Evolutionary conservation across 2,113 vertebrate species (phyloP).

Genomic region (Leucopternis melanops): DNA sequence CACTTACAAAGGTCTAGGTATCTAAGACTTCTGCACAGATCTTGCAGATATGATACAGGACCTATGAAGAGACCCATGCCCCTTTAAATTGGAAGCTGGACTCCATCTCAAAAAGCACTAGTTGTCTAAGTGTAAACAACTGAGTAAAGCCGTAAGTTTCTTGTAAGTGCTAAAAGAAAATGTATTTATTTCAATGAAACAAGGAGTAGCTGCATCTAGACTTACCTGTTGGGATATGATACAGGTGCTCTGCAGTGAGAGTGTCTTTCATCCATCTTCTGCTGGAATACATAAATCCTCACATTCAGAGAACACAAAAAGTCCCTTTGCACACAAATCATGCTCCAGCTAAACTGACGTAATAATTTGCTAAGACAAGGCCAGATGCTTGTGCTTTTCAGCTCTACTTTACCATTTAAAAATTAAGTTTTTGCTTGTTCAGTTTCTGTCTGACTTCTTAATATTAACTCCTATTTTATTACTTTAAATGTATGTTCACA

Average conservation of each 20-base stretch:
- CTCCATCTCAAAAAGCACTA: neutral
- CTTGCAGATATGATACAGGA: neutral
- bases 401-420: neutral
- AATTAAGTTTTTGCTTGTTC: neutral
- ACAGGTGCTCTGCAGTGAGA: neutral
- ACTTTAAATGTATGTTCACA: neutral
- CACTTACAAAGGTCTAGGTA: neutral
- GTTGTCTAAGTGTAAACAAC: neutral
- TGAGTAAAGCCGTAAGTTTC: neutral
- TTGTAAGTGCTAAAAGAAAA: neutral
- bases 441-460: neutral
- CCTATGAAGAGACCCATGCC: neutral
- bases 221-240: neutral
- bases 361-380: neutral
- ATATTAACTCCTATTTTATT: neutral
- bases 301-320: neutral
- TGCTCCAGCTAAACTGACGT: neutral
- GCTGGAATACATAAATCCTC: neutral
- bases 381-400: neutral
- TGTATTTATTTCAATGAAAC: neutral
- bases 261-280: neutral
- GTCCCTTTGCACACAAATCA: neutral
- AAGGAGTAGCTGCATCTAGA: neutral
- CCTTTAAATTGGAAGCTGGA: neutral
- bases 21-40: neutral